phyloP scores from a whole-genome alignment of 2,797 vertebrate genomes.

The Thalassophryne amazonica region DNA sequence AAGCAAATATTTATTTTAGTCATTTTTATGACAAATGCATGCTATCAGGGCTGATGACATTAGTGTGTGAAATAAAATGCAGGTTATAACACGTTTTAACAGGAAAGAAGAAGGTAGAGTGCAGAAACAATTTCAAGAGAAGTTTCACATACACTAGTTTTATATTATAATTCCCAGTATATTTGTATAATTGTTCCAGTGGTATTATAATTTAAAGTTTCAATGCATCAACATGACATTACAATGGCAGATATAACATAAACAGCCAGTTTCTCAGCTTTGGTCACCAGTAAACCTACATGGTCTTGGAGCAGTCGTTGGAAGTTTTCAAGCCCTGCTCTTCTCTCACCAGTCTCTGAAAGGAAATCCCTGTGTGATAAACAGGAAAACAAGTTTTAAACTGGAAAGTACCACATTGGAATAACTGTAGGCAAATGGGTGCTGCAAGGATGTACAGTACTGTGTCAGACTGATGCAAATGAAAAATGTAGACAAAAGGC shows the following conservation, averaged over 20 bases:
- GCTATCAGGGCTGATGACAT: not conserved
- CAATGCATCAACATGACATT: too few species aligned
- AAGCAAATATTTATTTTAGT: too few species aligned
- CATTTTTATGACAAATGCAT: not conserved
- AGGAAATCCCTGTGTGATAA: conserved; percentile 85
- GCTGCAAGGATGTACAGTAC: too few species aligned
- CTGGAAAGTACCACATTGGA: not conserved
- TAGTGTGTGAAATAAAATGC: not conserved
- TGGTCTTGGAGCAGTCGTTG: conserved; percentile 78
- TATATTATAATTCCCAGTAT: too few species aligned
- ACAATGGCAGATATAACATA: too few species aligned
- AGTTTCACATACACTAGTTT: too few species aligned
- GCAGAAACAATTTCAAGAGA: too few species aligned
- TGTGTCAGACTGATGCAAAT: too few species aligned
- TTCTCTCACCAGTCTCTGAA: conserved; percentile 90
- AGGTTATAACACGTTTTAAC: not conserved
- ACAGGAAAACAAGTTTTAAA: not conserved
- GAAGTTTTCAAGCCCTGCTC: conserved; percentile 85
- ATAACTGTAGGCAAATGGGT: not conserved
- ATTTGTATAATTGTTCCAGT: too few species aligned
- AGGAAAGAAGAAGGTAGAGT: conserved; percentile 26
- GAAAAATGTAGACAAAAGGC: too few species aligned
- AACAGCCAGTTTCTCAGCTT: too few species aligned
- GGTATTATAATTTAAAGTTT: too few species aligned
- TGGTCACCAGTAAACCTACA: conserved; percentile 76